These are phyloP conservation scores for Phlogophora meticulosa DNA, from an alignment of 2,888 invertebrate species.

Conservation along the genomic window DNA sequence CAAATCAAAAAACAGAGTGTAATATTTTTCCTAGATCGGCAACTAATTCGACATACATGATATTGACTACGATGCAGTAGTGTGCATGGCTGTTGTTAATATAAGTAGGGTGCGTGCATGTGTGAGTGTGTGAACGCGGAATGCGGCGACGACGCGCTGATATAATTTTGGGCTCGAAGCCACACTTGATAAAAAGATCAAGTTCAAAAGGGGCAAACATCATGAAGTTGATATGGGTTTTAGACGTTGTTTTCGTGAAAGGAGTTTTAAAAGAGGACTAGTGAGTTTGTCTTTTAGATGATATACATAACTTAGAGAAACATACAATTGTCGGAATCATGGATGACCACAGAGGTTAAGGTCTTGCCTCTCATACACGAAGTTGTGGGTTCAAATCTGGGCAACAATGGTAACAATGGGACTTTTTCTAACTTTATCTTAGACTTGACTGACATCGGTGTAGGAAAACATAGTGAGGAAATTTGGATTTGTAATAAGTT, in stretches of 20 bases:
- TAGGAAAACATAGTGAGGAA: too few species aligned
- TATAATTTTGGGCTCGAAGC: slow-evolving; percentile 83
- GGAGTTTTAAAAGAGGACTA: slow-evolving; percentile 25
- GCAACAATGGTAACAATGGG: too few species aligned
- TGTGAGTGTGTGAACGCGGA: slow-evolving; percentile 80
- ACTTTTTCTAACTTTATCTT: too few species aligned
- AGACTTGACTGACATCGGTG: too few species aligned
- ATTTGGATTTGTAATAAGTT: too few species aligned
- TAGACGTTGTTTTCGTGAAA: slow-evolving; percentile 62
- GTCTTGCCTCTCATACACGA: too few species aligned
- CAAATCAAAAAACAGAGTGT: slow-evolving; percentile 9
- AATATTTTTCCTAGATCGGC: slow-evolving; percentile 31
- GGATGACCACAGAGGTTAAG: too few species aligned
- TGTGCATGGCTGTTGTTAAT: slow-evolving; percentile 51
- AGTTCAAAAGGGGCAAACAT: slow-evolving; percentile 87
- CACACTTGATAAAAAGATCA: slow-evolving; percentile 88
- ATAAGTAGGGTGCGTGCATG: slow-evolving; percentile 55
- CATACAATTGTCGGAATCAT: too few species aligned
- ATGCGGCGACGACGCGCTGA: slow-evolving; percentile 82
- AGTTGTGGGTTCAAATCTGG: too few species aligned
- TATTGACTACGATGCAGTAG: slow-evolving; percentile 31
- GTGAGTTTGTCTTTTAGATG: slow-evolving; percentile 19
- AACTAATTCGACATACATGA: slow-evolving; percentile 39
- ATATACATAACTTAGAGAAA: too few species aligned
- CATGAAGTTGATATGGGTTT: slow-evolving; percentile 73